Percentiles rank a stretch among this genome's conserved stretches.
phyloP scores from a whole-genome alignment of 1,140 invertebrate genomes.

The Neocloeon triangulifer region DNA sequence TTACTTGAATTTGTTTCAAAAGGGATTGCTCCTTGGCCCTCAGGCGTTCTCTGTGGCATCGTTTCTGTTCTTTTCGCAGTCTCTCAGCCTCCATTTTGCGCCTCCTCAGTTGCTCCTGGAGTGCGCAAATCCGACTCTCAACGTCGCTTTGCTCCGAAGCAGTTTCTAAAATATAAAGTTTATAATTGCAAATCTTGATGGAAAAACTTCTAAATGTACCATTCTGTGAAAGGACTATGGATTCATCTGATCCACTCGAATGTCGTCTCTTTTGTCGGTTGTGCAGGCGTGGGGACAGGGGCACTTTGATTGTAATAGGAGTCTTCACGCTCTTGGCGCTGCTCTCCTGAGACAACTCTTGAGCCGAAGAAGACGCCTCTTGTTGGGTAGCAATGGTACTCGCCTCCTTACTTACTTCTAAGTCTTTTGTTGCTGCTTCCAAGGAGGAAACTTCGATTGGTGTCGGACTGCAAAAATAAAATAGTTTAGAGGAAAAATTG shows the following conservation, averaged over 20 bases:
- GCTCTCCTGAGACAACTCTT: neutral
- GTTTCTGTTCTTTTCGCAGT: slow-evolving; percentile 21
- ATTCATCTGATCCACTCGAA: slow-evolving; percentile 30
- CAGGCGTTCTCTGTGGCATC: slow-evolving; percentile 20
- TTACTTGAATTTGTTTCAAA: slow-evolving; percentile 26
- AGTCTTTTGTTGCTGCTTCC: neutral
- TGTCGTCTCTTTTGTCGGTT: slow-evolving; percentile 14
- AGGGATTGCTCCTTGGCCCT: slow-evolving; percentile 25
- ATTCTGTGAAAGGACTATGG: slow-evolving; percentile 22
- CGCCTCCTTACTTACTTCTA: too few relatives aligned
- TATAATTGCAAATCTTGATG: slow-evolving; percentile 5
- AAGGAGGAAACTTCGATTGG: neutral
- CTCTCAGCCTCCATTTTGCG: slow-evolving; percentile 23
- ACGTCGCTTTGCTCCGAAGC: slow-evolving; percentile 27
- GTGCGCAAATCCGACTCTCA: slow-evolving; percentile 22
- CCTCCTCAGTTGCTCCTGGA: slow-evolving; percentile 23
- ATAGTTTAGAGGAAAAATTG: neutral
- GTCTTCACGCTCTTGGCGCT: slow-evolving; percentile 2
- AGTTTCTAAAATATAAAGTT: slow-evolving; percentile 19
- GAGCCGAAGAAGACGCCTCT: neutral
- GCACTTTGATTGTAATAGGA: slow-evolving; percentile 10
- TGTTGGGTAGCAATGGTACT: neutral
- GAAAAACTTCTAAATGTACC: slow-evolving; percentile 9
- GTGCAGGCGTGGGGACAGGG: slow-evolving; percentile 11
- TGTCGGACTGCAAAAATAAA: neutral